Conservation (phyloP, 2,888 invertebrate genomes). For the Stramonita haemastoma region DNA sequence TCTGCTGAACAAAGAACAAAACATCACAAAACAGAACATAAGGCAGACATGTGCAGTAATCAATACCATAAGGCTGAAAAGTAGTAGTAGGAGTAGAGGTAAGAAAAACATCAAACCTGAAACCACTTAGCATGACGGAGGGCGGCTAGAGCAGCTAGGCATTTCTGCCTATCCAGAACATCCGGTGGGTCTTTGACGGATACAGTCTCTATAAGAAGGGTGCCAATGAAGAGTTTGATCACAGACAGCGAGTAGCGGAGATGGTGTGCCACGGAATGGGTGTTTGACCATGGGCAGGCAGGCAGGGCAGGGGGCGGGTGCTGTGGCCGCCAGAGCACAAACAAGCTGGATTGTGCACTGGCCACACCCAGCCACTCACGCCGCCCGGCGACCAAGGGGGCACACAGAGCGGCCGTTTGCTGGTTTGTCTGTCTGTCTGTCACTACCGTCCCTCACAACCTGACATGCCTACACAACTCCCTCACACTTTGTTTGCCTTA, state of each 20-base stretch:
- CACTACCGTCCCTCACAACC: too few relatives aligned
- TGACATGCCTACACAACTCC: too few relatives aligned
- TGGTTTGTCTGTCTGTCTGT: too few relatives aligned
- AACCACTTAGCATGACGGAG: conserved; percentile 99
- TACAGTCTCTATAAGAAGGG: conserved; percentile 77
- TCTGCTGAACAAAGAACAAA: neutral
- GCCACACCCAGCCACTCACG: neutral
- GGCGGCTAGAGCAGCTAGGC: conserved; percentile 99
- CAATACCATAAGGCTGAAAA: conserved; percentile 45
- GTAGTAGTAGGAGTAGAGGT: conserved; percentile 50
- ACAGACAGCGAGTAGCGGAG: conserved; percentile 59
- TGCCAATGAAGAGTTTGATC: conserved; percentile 38
- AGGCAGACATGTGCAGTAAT: conserved; percentile 43
- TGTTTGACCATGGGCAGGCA: conserved; percentile 76
- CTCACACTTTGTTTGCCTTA: too few relatives aligned
- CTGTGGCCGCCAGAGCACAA: neutral
- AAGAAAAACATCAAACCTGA: conserved; percentile 87
- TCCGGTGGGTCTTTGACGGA: conserved; percentile 86
- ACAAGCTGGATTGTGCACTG: conserved; percentile 11
- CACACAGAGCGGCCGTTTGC: neutral
- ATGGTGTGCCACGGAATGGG: conserved; percentile 66
- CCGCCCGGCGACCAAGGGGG: neutral
- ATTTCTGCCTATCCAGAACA: conserved; percentile 98
- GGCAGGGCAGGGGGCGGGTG: conserved; percentile 35
- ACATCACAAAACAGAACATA: neutral